Conservation (phyloP, 2,797 vertebrate species). For the Halcyon badia region DNA sequence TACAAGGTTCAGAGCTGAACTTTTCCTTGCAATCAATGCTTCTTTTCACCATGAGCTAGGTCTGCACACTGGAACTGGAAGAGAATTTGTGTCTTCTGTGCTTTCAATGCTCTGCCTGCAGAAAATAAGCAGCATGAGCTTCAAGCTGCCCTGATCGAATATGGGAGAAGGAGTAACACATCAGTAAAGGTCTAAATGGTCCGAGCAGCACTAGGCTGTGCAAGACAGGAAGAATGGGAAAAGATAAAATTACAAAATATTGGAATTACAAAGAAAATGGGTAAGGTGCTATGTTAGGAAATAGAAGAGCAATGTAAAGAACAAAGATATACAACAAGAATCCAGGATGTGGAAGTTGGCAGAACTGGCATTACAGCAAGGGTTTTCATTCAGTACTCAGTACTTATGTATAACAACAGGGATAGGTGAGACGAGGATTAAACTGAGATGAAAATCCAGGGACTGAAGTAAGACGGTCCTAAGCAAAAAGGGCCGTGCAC, state of each 20-base stretch:
- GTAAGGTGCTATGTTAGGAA: background rate
- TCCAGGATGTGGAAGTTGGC: background rate
- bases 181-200: background rate
- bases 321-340: background rate
- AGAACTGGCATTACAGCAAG: background rate
- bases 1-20: background rate
- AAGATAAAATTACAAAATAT: background rate
- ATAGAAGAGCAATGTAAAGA: background rate
- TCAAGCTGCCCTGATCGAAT: background rate
- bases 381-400: background rate
- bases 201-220: background rate
- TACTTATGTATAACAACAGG: background rate
- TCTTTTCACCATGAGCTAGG: background rate
- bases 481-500: background rate
- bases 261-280: background rate
- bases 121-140: background rate
- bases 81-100: background rate
- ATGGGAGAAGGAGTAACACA: background rate
- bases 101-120: background rate
- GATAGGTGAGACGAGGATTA: background rate
- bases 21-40: background rate
- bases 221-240: background rate
- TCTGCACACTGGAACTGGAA: background rate
- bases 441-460: background rate
- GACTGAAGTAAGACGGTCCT: background rate